These are phyloP conservation scores for Euplexia lucipara DNA, from an alignment of 2,888 invertebrate species.

Conservation along the genomic window DNA sequence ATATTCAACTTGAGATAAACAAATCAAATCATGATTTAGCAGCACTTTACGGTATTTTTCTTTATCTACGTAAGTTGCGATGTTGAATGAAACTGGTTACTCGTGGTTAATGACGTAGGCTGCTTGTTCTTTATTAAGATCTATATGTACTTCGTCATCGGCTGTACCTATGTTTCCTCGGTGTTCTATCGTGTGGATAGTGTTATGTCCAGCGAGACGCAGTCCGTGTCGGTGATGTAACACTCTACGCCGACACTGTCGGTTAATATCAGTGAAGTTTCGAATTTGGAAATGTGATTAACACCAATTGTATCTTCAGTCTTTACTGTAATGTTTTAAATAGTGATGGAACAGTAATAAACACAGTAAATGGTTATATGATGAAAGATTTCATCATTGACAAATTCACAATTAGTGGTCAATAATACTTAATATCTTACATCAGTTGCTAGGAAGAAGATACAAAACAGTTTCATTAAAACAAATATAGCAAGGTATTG, in stretches of 20 bases:
- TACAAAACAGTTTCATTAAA: constrained; percentile 5
- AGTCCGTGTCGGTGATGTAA: constrained; percentile 51
- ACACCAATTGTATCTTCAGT: constrained; percentile 22
- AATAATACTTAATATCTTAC: constrained; percentile 12
- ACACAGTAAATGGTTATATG: constrained; percentile 15
- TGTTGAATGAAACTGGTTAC: constrained; percentile 41
- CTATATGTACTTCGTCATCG: constrained; percentile 18
- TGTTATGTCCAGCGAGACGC: constrained; percentile 17
- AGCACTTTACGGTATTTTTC: constrained; percentile 5
- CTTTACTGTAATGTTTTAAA: constrained; percentile 22
- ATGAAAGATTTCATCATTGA: too few relatives aligned
- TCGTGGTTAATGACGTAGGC: constrained; percentile 26
- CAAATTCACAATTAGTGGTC: neutral
- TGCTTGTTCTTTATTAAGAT: constrained; percentile 1
- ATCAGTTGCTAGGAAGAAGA: constrained; percentile 19
- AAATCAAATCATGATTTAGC: constrained; percentile 21
- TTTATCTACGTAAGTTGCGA: constrained; percentile 21
- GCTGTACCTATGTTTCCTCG: constrained; percentile 7
- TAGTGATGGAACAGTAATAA: constrained; percentile 7
- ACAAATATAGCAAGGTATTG: constrained; percentile 16
- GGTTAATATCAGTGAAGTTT: constrained; percentile 32
- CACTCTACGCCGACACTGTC: constrained; percentile 26
- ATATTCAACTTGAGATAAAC: constrained; percentile 35
- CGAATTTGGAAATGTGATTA: constrained; percentile 48
- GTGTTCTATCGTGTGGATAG: constrained; percentile 20